Base-by-base conservation (phyloP, 2,113 vertebrate genomes). In the Smithornis capensis region DNA sequence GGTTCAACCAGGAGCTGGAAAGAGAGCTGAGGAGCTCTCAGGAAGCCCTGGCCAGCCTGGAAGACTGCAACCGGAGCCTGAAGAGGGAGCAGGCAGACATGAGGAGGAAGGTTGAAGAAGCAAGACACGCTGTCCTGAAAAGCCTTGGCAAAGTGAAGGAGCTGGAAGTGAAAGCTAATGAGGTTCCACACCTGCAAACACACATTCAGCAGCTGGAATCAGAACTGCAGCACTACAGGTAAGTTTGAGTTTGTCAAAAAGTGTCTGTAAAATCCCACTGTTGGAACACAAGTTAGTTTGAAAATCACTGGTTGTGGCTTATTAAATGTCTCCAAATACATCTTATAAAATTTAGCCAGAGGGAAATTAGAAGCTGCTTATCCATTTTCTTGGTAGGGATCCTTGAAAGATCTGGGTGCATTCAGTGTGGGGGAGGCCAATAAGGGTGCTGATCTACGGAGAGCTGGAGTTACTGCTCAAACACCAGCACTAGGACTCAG, bases 91-190 rank as follows among this genome's bases (percentile, higher is more conserved):
- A 99, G 89, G 97, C 91, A 29, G 97, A 97, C 89, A 98, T 99
- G 98, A 98, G 98, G 96, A 98, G 97, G 90, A 99, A 98, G 87
- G 98, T 99, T 15, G 99, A 99, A 92, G 98, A 99, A 84, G 99
- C 98, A 22, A 97, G 99, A 56, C 98, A 97, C 11, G 98, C 98
- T 0, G 94, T 99, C 64, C 96, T 98, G 47, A 98, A 76, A 44
- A 98, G 99, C 52, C 97, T 99, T 80, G 94, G 97, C n/a, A 99
- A 99, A 86, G 99, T 99, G 76, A 99, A 98, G 65, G 98, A 99
- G 79, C 97, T 99, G 40, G 99, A 99, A 90, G 96, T 94, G 65
- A 98, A 98, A 96, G 99, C 98, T 25, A 98, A 95, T 0, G 90
- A 98, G 67, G 98, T 99, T 19, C 98, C 99, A 1, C 93, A 92